Evolutionary conservation across 2,113 vertebrate species (phyloP), one percentile per base, ranked within the genome.

Genomic region (Neomonachus schauinslandi): DNA sequence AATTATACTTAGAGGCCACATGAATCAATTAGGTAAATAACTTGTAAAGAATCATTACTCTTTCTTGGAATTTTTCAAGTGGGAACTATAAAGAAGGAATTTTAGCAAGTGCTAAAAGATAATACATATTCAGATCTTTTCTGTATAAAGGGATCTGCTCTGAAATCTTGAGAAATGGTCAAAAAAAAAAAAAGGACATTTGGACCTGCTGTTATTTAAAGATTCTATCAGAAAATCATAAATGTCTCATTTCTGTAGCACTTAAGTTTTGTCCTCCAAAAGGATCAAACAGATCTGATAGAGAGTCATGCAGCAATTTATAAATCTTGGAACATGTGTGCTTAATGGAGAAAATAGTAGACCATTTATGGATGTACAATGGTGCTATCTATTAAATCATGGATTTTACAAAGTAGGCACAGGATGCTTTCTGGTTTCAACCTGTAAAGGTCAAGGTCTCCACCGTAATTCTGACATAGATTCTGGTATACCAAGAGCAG

Each of bases 281-380:
- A 95, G 55, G 93, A 95, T 97, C 95, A 97, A 97, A 90, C 71
- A 89, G 89, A 98, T 97, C 71, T 97, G 79, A 97, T 97, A 94
- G 55, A 86, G 51, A 96, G 74, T 71, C 83, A 91, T 83, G 85
- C 84, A 49, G 61, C 53, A 87, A 84, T 91, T 92, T 80, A 76
- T 69, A 59, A 87, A 83, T 87, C 74, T 94, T 87, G 80, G 69
- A 74, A 95, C 92, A 81, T 84, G 63, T 95, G 93, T 92, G 61
- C 86, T 93, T 98, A 97, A 97, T 96, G 94, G 92, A 98, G 71
- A 89, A 79, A 61, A 24, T 33, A 36, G 33, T 28, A 92, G 71
- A 89, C 49, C 42, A 59, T 83, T 97, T 33, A 21, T n/a, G 74
- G 86, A 80, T 95, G 63, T 87, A 72, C 51, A 81, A 51, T 80